Percentiles rank a stretch among this genome's conserved stretches.
phyloP scores from a whole-genome alignment of 1,140 invertebrate species.

The Orussus abietinus region DNA sequence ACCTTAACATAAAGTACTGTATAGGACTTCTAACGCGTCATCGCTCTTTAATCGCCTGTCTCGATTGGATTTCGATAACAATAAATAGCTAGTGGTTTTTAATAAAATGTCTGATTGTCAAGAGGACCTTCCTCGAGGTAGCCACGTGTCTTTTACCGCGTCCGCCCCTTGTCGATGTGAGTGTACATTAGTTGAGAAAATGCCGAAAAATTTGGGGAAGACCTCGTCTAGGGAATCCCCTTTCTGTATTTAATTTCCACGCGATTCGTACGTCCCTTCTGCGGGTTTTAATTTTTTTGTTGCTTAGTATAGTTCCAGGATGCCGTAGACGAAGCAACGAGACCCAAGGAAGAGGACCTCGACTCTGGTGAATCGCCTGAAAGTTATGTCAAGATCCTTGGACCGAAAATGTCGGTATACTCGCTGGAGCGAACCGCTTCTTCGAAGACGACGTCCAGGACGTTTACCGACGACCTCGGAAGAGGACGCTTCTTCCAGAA shows the following conservation, averaged over 20 bases:
- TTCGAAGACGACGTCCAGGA: conserved; percentile 10
- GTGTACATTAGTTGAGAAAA: conserved; percentile 1
- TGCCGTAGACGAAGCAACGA: conserved; percentile 4
- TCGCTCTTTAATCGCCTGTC: conserved; percentile 28
- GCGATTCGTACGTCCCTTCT: no score
- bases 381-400: conserved; percentile 13
- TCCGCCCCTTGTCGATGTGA: conserved; percentile 14
- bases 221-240: no score
- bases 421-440: conserved; percentile 18
- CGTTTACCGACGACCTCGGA: conserved; percentile 14
- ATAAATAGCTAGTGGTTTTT: conserved; percentile 35
- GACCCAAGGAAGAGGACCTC: neutral
- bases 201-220: no score
- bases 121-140: neutral
- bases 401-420: conserved; percentile 9
- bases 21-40: conserved; percentile 22
- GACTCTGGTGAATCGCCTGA: neutral
- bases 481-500: conserved; percentile 13
- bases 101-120: conserved; percentile 17
- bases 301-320: neutral
- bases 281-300: neutral
- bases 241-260: no score
- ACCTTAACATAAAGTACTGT: conserved; percentile 19
- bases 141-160: no score
- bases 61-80: conserved; percentile 26